Evolutionary conservation across 2,888 invertebrate genomes (phyloP).

Genomic region (Drosophila suboccidentalis): DNA sequence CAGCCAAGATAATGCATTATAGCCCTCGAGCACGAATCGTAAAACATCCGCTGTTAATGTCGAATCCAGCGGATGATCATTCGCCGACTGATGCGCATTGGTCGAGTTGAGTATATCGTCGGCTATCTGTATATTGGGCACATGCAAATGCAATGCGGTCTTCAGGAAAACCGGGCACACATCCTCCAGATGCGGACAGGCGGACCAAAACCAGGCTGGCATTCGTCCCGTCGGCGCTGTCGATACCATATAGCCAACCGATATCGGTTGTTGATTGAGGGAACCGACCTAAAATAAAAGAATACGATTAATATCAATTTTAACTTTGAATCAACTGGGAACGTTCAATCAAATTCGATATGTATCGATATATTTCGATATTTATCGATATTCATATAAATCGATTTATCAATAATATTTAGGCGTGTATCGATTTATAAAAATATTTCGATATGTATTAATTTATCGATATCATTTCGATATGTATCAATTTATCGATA

Average conservation of each 20-base stretch:
- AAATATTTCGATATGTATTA: too few species aligned
- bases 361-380: not conserved
- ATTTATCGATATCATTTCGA: too few species aligned
- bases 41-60: constrained; percentile 98
- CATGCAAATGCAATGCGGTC: constrained; percentile 98
- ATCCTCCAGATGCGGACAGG: constrained; percentile 96
- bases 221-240: constrained; percentile 97
- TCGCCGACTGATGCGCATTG: constrained; percentile 89
- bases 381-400: too few species aligned
- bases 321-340: not conserved
- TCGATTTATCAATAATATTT: too few species aligned
- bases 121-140: constrained; percentile 93
- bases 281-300: constrained; percentile 90
- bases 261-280: constrained; percentile 98
- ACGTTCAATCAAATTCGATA: too few species aligned
- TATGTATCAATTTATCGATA: not conserved
- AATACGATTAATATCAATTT: not conserved
- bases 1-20: constrained; percentile 99
- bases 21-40: constrained; percentile 99
- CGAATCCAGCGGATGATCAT: constrained; percentile 98
- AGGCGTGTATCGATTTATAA: too few species aligned
- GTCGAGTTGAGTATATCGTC: constrained; percentile 95
- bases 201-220: constrained; percentile 99
- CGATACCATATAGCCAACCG: constrained; percentile 98
- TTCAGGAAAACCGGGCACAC: constrained; percentile 97